Percentiles rank a stretch among this genome's conserved stretches.
Evolutionary conservation across 1,140 invertebrate genomes (phyloP).

Genomic region (Bicyclus anynana): DNA sequence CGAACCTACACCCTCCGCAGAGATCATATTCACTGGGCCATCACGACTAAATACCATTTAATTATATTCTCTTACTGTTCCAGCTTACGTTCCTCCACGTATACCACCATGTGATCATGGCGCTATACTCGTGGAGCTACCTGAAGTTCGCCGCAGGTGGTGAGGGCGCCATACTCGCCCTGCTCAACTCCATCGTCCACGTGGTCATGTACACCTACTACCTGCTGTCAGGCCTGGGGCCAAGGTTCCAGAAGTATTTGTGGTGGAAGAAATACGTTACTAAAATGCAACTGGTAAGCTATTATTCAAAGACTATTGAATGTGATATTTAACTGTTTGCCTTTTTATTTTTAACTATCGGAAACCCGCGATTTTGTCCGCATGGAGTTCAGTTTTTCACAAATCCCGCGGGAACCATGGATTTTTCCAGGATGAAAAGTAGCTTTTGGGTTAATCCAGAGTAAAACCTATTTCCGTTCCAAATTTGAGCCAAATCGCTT

Average conservation of each 20-base stretch:
- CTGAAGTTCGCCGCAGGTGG: constrained; percentile 79
- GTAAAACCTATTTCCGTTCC: too few species aligned
- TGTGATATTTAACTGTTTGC: too few species aligned
- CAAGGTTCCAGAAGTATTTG: constrained; percentile 88
- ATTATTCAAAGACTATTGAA: neutral
- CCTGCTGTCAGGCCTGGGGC: constrained; percentile 88
- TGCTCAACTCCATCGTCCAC: constrained; percentile 84
- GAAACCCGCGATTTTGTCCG: too few species aligned
- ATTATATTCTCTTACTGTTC: constrained; percentile 36
- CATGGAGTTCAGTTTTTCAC: too few species aligned
- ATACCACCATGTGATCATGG: constrained; percentile 85
- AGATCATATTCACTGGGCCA: too few species aligned
- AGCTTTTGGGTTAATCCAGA: too few species aligned
- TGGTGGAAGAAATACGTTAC: constrained; percentile 97
- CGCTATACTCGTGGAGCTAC: constrained; percentile 78
- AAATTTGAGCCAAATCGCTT: too few species aligned
- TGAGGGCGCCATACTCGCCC: constrained; percentile 79
- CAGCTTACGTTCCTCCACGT: constrained; percentile 88
- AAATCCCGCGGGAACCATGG: too few species aligned
- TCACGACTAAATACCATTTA: constrained; percentile 3
- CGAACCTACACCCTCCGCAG: too few species aligned
- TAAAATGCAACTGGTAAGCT: constrained; percentile 86
- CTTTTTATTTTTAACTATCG: too few species aligned
- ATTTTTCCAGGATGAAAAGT: too few species aligned
- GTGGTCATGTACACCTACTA: constrained; percentile 93